Base-by-base conservation (phyloP, 2,888 invertebrate species). In the Prionchulus punctatus region DNA sequence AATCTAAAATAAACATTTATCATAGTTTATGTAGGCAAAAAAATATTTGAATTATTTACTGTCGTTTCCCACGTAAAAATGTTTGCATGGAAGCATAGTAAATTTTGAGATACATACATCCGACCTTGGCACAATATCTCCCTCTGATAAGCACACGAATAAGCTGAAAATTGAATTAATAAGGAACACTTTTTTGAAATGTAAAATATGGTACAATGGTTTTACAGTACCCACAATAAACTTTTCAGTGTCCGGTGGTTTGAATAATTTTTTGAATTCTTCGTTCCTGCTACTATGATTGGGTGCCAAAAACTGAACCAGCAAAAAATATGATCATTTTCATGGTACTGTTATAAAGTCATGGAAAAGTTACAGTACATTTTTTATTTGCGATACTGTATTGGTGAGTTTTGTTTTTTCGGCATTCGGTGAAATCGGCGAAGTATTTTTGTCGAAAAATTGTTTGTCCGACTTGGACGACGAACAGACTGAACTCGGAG, bases 21-120 rank as follows among this genome's bases (percentile, higher is more conserved):
- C n/a, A 18, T 12, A 42, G 42, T 18, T 18, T 42, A 12, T 42
- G n/a, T n/a, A n/a, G n/a, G n/a, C n/a, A n/a, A n/a, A n/a, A n/a
- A n/a, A n/a, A n/a, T n/a, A n/a, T n/a, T 18, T 42, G 15, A 42
- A 56, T 31, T 57, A 69, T 71, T 67, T 68, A 78, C 77, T 70
- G 79, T 80, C 3, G 90, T 92, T 76, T 92, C 91, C 91, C 91
- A 94, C 67, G 88, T 82, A 73, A 96, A 90, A 70, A 96, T 92
- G 74, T 90, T 94, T 26, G 94, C 91, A 78, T 94, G 86, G 78
- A 96, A 96, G 73, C 92, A 92, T 59, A 94, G 79, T 78, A 86
- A 89, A 74, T 86, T 86, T 76, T 89, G 89, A 0, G 92, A 88
- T 51, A 92, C 85, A 77, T 92, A 96, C 66, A 96, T 79, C 28